Base-by-base conservation (phyloP, 2,888 invertebrate genomes). In the Druceiella hillmani region DNA sequence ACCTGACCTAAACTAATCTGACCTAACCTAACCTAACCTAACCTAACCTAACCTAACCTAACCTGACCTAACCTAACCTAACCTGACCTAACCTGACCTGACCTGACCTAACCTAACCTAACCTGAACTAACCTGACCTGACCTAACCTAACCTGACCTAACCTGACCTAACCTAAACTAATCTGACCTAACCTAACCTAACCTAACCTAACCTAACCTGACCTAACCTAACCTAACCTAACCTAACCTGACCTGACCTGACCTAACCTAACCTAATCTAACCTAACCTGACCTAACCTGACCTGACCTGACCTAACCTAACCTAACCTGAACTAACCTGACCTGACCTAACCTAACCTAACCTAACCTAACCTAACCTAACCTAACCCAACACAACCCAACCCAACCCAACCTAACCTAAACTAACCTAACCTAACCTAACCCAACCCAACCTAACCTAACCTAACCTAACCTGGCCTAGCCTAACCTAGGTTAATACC, bases 11-110 rank as follows among this genome's bases (percentile, higher is more conserved):
- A 44, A 45, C 45, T 39, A 48, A 45, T 43, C 48, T 44, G 46
- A 48, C 47, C 45, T 44, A 46, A 44, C 45, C 46, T 43, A 46
- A 44, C 46, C 47, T 41, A 46, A 45, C 44, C 47, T 43, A 46
- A 46, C 44, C 45, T 43, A 45, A 45, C 47, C 46, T 44, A 47
- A 42, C 44, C 44, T 40, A n/a, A 47, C n/a, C 43, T 38, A 41
- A 44, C 39, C 39, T 39, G 34, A 29, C 39, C 39, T 34, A 40
- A 32, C 40, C 36, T 36, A 33, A n/a, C n/a, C n/a, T n/a, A n/a
- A n/a, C n/a, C 35, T 35, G 31, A 29, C 29, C 17, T 25, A n/a
- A n/a, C 28, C 28, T 16, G 12, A 42, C 42, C 44, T 40, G 42
- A 41, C 41, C 43, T 37, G 35, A 40, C 34, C 41, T 36, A 43